Percentiles rank a stretch among this genome's conserved stretches.
phyloP scores from a whole-genome alignment of 2,797 vertebrate genomes.

The Chrosomus eos region DNA sequence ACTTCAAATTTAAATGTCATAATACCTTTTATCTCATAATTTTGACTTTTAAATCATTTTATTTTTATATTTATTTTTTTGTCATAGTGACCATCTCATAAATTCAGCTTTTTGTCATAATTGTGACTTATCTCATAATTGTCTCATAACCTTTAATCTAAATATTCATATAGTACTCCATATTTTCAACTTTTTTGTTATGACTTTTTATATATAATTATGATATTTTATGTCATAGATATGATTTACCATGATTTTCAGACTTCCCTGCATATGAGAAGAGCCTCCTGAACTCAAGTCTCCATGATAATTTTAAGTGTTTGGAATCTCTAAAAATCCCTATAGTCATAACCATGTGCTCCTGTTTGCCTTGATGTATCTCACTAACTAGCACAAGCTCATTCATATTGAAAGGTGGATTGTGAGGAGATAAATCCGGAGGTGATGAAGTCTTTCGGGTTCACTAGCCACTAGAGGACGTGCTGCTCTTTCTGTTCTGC shows the following conservation, averaged over 20 bases:
- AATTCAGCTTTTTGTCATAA: too few relatives aligned
- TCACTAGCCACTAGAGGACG: slow-evolving; percentile 21
- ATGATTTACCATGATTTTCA: too few relatives aligned
- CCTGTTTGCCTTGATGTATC: not conserved
- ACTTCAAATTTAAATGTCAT: not conserved
- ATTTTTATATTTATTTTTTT: too few relatives aligned
- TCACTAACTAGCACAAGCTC: slow-evolving; percentile 14
- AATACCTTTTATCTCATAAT: not conserved
- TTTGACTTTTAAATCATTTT: too few relatives aligned
- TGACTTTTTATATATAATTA: not conserved
- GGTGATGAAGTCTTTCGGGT: not conserved
- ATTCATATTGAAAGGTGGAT: not conserved
- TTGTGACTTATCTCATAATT: not conserved
- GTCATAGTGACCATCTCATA: too few relatives aligned
- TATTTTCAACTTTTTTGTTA: not conserved
- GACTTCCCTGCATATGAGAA: not conserved
- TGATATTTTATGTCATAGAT: not conserved
- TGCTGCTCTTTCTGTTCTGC: not conserved
- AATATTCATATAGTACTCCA: not conserved
- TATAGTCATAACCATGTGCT: not conserved
- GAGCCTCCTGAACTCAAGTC: not conserved
- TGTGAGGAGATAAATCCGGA: not conserved
- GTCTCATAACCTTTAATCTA: not conserved
- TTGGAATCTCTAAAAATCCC: not conserved
- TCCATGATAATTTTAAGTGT: not conserved